Percentiles rank a stretch among this genome's conserved stretches.
Conservation (phyloP, 2,113 vertebrate genomes). For the Spizaetus ornatus region DNA sequence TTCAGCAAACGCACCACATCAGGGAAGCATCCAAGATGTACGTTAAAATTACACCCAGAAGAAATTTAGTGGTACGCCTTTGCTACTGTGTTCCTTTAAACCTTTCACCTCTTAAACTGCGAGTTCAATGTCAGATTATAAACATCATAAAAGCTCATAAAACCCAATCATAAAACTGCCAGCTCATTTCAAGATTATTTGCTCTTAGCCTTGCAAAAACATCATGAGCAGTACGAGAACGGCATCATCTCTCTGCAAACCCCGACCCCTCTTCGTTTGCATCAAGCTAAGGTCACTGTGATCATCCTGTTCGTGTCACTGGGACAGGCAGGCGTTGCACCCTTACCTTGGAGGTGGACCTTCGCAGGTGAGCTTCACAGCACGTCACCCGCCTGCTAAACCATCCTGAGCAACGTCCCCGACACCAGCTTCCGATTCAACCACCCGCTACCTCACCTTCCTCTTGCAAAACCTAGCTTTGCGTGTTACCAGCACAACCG, state of each 20-base stretch:
- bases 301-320: accelerated
- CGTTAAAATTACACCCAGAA: not conserved
- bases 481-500: accelerated
- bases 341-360: not conserved
- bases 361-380: not conserved
- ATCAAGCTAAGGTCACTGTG: not conserved
- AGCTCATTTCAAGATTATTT: constrained; percentile 54
- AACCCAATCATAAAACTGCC: constrained; percentile 61
- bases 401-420: not conserved
- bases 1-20: not conserved
- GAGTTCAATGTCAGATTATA: constrained; percentile 63
- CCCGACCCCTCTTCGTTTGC: not conserved
- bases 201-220: constrained; percentile 32
- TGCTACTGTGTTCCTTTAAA: constrained; percentile 56
- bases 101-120: constrained; percentile 57
- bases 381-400: not conserved
- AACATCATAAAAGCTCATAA: constrained; percentile 61
- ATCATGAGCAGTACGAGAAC: not conserved
- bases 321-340: not conserved
- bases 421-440: not conserved
- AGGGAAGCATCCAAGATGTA: not conserved
- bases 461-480: not conserved
- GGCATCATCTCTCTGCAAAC: not conserved
- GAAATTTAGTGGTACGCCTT: not conserved
- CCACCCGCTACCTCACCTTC: not conserved